Percentiles rank a stretch among this genome's conserved stretches.
Conservation (phyloP, 2,113 vertebrate genomes). For the Tauraco erythrolophus region DNA sequence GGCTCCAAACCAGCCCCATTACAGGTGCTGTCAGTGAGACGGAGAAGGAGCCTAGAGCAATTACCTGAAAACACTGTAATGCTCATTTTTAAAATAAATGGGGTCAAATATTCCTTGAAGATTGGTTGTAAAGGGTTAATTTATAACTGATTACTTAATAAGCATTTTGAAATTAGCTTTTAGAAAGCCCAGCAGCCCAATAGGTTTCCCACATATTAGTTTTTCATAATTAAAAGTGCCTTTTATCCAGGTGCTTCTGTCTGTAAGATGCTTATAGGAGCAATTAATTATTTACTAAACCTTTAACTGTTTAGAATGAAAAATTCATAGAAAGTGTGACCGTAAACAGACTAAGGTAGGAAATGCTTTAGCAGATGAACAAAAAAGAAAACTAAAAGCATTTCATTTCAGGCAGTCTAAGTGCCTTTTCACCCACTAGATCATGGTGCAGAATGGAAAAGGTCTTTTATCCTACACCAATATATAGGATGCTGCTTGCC, state of each 20-base stretch:
- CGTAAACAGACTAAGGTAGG: not conserved
- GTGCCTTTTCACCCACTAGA: not conserved
- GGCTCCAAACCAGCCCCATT: not conserved
- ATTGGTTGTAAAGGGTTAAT: not conserved
- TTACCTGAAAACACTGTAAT: not conserved
- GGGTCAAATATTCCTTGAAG: not conserved
- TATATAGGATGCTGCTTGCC: not conserved
- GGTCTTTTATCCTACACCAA: not conserved
- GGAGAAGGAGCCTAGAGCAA: not conserved
- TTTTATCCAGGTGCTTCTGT: not conserved
- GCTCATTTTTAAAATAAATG: not conserved
- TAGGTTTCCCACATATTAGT: not conserved
- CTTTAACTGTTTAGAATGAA: constrained; percentile 50
- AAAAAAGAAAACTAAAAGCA: not conserved
- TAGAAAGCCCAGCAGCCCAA: not conserved
- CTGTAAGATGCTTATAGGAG: constrained; percentile 7
- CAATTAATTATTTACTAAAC: constrained; percentile 64
- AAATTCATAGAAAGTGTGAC: constrained; percentile 47
- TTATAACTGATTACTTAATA: not conserved
- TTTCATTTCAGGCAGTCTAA: not conserved
- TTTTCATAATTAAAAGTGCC: constrained; percentile 11
- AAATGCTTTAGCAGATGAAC: not conserved
- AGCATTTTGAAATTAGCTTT: not conserved
- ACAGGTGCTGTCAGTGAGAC: not conserved
- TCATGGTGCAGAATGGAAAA: not conserved